These are phyloP conservation scores for Melospiza melodia DNA, from an alignment of 2,113 vertebrate species.

Conservation along the genomic window DNA sequence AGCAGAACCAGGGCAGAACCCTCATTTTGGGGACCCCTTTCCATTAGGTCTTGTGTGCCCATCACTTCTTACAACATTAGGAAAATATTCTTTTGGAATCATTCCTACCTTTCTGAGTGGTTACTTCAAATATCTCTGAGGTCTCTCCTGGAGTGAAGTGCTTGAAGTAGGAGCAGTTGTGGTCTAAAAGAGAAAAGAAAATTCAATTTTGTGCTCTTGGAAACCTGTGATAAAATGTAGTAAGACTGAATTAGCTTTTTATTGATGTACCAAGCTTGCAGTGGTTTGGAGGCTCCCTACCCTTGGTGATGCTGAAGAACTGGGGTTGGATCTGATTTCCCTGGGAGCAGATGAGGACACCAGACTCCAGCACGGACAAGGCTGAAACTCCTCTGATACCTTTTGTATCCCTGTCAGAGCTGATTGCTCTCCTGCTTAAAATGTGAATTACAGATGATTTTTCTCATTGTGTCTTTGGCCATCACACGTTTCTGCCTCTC, in stretches of 20 bases:
- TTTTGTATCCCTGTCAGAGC: neutral
- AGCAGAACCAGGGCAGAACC: neutral
- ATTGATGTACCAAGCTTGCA: neutral
- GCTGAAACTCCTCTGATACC: neutral
- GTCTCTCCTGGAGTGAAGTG: conserved; percentile 91
- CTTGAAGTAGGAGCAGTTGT: conserved; percentile 92
- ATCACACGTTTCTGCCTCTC: neutral
- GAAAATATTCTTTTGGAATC: neutral
- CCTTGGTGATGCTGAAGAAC: neutral
- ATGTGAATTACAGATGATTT: neutral
- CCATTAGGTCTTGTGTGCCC: neutral
- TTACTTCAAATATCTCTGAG: conserved; percentile 88
- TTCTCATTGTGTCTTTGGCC: neutral
- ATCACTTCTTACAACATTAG: neutral
- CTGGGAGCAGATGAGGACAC: neutral
- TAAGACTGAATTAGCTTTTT: neutral
- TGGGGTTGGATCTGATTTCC: neutral
- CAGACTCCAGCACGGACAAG: fast-evolving
- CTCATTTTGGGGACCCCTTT: neutral
- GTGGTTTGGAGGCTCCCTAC: neutral
- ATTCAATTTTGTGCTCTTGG: neutral
- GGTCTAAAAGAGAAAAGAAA: conserved; percentile 72
- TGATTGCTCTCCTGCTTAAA: neutral
- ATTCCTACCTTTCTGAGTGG: conserved; percentile 90
- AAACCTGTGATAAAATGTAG: neutral